Base-by-base conservation (phyloP, 2,888 invertebrate species). In the Heliconius cydno region DNA sequence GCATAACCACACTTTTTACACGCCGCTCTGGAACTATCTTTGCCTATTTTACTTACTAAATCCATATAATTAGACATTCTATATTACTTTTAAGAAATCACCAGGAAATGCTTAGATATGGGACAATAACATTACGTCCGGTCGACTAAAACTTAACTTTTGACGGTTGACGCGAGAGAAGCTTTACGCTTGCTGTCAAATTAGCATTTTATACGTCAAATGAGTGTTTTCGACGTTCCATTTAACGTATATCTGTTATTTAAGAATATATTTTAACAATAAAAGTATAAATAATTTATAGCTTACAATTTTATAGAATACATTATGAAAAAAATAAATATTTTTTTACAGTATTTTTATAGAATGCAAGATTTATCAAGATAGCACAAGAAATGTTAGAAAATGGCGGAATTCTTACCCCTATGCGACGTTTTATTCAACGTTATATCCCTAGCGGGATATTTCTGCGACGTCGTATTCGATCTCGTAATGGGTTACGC, bases 1-100 rank as follows among this genome's bases (percentile, higher is more conserved):
- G 98, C 98, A 92, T 99, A 99, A 84, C 99, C 99, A 95, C 99
- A 99, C 92, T 98, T 98, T 90, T 98, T 98, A 90, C 99, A 99
- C 0, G 98, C 98, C 30, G 98, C 97, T 71, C 98, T 95, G n/a
- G 96, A 95, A 46, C 96, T 96, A 85, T 97, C 97, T 90, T 98
- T 98, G 83, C 97, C 97, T 73, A 93, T 88, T 88, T 92, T 94
- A 86, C 89, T 92, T 9, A 92, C 90, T 83, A 93, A 87, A 86
- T 94, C 94, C 25, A 89, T 87, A 81, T 92, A 93, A 82, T 91
- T 92, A 38, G 92, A 92, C 92, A 93, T 94, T 81, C 68, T 87
- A 74, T n/a, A 22, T 25, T 25, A 52, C 83, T 30, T 79, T 6
- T 63, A n/a, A 66, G 82, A 84, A 82, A 77, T 82, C 70, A 30